These are phyloP conservation scores for Colaptes auratus DNA, from an alignment of 2,113 vertebrate species.

Conservation along the genomic window DNA sequence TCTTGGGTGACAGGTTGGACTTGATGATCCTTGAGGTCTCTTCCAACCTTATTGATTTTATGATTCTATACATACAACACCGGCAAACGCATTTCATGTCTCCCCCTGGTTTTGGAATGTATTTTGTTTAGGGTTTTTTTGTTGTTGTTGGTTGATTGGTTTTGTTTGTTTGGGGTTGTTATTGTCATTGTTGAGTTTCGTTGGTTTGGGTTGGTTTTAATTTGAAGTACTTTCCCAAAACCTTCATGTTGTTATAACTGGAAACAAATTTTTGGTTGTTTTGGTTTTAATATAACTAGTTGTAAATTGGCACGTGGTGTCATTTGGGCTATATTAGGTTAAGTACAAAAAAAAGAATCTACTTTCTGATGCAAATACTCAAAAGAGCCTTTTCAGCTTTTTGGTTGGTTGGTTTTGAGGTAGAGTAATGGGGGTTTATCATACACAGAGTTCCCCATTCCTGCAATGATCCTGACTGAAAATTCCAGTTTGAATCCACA, in stretches of 20 bases:
- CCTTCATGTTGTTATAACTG: rapidly evolving
- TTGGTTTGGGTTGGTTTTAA: background rate
- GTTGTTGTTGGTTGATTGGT: too few relatives aligned
- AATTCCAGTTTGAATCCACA: background rate
- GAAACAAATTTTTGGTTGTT: background rate
- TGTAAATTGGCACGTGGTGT: background rate
- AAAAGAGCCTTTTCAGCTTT: background rate
- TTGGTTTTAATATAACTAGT: background rate
- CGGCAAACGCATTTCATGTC: background rate
- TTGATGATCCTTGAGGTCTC: too few relatives aligned
- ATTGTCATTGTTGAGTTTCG: too few relatives aligned
- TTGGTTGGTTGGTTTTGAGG: background rate
- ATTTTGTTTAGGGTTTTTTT: too few relatives aligned
- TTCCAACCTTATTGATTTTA: too few relatives aligned
- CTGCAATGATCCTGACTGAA: background rate
- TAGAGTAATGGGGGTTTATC: background rate
- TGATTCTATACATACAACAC: background rate
- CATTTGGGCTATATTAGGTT: background rate
- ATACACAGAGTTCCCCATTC: background rate
- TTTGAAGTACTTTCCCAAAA: background rate
- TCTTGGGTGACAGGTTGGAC: too few relatives aligned
- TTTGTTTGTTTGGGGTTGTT: too few relatives aligned
- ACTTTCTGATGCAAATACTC: background rate
- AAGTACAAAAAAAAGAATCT: background rate
- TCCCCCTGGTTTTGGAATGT: too few relatives aligned